Evolutionary conservation across 2,797 vertebrate genomes (phyloP), one percentile per base, ranked within the genome.

Genomic region (Phrynocephalus guinanensis): DNA sequence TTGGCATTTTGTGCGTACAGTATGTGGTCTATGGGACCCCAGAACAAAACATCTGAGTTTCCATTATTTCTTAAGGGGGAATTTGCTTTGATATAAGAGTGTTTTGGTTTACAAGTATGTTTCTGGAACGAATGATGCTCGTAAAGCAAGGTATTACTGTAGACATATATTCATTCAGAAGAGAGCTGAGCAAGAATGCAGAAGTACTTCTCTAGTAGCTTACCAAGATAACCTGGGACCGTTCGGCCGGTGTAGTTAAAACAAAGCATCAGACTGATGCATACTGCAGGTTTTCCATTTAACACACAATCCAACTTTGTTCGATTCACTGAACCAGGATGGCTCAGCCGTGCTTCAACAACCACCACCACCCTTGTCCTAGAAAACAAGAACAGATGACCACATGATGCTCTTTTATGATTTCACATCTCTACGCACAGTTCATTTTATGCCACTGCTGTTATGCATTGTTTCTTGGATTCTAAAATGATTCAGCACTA

Each of bases 361-460:
- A 96, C 97, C 92, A 99, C 95, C 83, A 99, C 98, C 0, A 98
- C 98, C 86, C 98, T 98, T 80, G 98, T 98, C 96, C 99, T 99
- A 92, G 75, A 84, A 90, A 94, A 1, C 79, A 93, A 90, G 89
- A 91, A 52, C 83, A 89, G 93, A 1, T 79, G 88, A 88, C 92
- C 38, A 88, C 26, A 91, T 88, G 89, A 77, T 87, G 76, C 48
- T 86, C 89, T 90, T 70, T 83, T 87, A 84, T 71, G 3, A 84
- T n/a, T 13, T 89, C 83, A 48, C 8, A 83, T 73, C 84, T 77
- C 84, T 44, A 44, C 30, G 82, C 84, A 87, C 33, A 30, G 10
- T 72, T 60, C 5, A 28, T 50, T 33, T 71, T 1, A 80, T 72
- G 90, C 84, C 13, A 48, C 24, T n/a, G 48, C 33, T 85, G 75